phyloP scores from a whole-genome alignment of 2,113 vertebrate species.

The Rhizomys pruinosus region DNA sequence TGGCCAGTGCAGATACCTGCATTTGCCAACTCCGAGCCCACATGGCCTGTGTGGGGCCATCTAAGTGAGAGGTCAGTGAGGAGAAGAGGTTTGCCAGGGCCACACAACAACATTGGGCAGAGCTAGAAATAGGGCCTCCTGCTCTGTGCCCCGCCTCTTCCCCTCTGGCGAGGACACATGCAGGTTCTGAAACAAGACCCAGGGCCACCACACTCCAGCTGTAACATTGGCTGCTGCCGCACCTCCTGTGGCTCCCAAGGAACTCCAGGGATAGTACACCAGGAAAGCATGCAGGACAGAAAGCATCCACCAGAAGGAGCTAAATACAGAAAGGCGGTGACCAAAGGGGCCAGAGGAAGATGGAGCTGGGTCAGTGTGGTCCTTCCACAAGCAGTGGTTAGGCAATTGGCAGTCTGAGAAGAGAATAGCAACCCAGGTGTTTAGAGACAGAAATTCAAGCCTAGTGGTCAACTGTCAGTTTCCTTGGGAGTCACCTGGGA shows the following conservation, averaged over 20 bases:
- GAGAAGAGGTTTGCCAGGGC: not conserved
- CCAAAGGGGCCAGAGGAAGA: not conserved
- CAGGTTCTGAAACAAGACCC: not conserved
- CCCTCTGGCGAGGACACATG: not conserved
- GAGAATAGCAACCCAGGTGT: not conserved
- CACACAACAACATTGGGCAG: not conserved
- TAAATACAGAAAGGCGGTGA: not conserved
- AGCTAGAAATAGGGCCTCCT: not conserved
- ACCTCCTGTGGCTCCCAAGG: not conserved
- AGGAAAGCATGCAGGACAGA: not conserved
- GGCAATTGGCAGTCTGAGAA: conserved; percentile 9
- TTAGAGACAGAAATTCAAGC: not conserved
- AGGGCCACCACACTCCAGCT: not conserved
- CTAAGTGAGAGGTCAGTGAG: conserved; percentile 23
- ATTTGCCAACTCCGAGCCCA: not conserved
- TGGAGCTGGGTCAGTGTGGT: not conserved
- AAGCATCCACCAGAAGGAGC: not conserved
- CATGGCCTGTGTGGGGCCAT: not conserved
- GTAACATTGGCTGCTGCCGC: not conserved
- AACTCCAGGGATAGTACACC: not conserved
- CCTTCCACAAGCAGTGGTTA: not conserved
- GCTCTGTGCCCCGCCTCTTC: not conserved
- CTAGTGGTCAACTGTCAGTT: not conserved
- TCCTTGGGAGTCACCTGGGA: not conserved
- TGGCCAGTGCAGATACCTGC: fast-evolving